Evolutionary conservation across 2,888 invertebrate species (phyloP), one percentile per base, ranked within the genome.

Genomic region (Noctua comes): DNA sequence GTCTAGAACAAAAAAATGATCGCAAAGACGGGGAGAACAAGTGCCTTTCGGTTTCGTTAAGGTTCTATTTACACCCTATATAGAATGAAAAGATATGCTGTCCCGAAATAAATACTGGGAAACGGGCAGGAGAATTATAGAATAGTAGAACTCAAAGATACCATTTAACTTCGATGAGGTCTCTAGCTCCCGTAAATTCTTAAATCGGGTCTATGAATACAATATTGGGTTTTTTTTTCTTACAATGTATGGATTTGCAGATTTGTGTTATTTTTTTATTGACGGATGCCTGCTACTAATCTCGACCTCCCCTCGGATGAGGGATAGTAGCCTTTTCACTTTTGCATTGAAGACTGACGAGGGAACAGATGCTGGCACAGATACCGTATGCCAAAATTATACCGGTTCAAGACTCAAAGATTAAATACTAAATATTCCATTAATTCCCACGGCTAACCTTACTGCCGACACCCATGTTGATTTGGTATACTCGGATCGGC

Each of bases 361-460:
- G 27, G 62, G 5, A 36, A 10, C 64, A 36, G 21, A 64, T 5
- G 3, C 40, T 73, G 10, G 21, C 24, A 73, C 6, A 40, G 10
- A 43, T 43, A 69, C 36, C 18, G 24, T 43, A n/a, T 64, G 43
- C 36, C 36, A 27, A 69, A 73, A 73, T 73, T 66, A 73, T 43
- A 70, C n/a, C 21, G 54, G 54, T 43, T n/a, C 16, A 71, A 74
- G 16, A 27, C 24, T 40, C n/a, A 62, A 46, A 31, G 10, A 46
- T 24, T 54, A 72, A 65, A 79, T 59, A 8, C 3, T 27, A 31
- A 72, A 68, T 40, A 83, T 76, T 72, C 62, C 54, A 82, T 82
- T 83, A 2, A 77, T 84, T 86, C 80, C 84, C 84, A 76, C 73
- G 54, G 70, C 72, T 80, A 79, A 87, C 88, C 85, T 86, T 76